phyloP scores from a whole-genome alignment of 2,797 vertebrate species.

The Phataginus tricuspis region DNA sequence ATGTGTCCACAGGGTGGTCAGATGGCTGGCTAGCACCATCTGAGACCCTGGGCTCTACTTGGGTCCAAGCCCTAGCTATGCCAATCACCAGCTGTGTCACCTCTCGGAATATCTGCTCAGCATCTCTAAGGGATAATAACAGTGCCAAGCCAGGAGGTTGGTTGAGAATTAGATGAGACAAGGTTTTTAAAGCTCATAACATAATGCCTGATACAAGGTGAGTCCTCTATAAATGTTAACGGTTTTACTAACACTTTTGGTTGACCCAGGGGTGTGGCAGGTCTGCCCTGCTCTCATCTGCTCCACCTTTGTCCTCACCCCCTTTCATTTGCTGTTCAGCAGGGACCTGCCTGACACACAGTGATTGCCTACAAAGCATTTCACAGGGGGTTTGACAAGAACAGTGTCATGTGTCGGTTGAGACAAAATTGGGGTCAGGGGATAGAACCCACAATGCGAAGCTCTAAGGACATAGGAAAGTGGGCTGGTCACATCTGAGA shows the following conservation, averaged over 20 bases:
- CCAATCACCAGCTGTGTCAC: not conserved
- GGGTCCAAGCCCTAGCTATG: too few species aligned
- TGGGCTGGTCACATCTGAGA: not conserved
- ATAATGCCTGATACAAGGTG: not conserved
- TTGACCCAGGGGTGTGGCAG: not conserved
- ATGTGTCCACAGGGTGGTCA: accelerated
- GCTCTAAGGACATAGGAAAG: not conserved
- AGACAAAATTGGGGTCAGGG: not conserved
- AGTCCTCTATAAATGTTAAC: not conserved
- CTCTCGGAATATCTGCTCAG: not conserved
- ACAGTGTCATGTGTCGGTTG: not conserved
- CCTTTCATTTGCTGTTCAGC: not conserved
- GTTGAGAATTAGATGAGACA: not conserved
- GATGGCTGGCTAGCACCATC: accelerated
- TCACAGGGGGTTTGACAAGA: not conserved
- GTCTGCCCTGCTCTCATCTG: not conserved
- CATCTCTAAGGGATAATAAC: not conserved
- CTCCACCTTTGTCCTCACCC: not conserved
- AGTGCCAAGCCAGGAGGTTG: not conserved
- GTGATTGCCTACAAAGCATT: not conserved
- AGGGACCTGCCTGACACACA: not conserved
- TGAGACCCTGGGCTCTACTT: not conserved
- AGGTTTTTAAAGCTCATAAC: not conserved
- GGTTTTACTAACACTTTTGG: not conserved
- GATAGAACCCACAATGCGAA: not conserved